phyloP scores from a whole-genome alignment of 1,140 invertebrate species.

The Bombus cullumanus region DNA sequence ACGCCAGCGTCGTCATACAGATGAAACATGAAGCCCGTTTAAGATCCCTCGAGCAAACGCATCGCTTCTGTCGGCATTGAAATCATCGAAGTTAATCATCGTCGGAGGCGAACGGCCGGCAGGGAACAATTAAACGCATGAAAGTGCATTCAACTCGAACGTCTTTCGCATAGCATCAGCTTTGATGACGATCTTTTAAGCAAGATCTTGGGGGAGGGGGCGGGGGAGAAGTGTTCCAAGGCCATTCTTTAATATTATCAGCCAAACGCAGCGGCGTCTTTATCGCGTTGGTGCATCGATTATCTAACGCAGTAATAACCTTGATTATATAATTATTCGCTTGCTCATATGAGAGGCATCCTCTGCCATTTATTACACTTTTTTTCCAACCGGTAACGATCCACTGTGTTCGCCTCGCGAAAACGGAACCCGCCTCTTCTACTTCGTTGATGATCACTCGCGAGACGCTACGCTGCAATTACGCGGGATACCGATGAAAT shows the following conservation, averaged over 20 bases:
- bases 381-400: slow-evolving; percentile 3
- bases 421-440: slow-evolving; percentile 14
- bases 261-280: background rate
- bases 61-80: slow-evolving; percentile 33
- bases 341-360: slow-evolving; percentile 25
- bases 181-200: background rate
- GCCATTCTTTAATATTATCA: background rate
- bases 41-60: background rate
- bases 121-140: slow-evolving; percentile 12
- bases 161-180: background rate
- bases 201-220: no score
- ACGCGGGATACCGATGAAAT: slow-evolving; percentile 21
- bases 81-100: slow-evolving; percentile 32
- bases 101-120: slow-evolving; percentile 17
- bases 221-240: background rate
- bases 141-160: background rate
- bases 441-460: background rate
- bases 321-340: slow-evolving; percentile 63
- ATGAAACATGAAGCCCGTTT: background rate
- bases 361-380: slow-evolving; percentile 34
- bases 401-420: background rate
- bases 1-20: background rate
- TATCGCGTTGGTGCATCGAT: slow-evolving; percentile 51
- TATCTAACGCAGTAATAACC: slow-evolving; percentile 54
- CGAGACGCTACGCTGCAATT: slow-evolving; percentile 10